phyloP scores from a whole-genome alignment of 2,888 invertebrate species.

The Ashinkailepas kermadecensis region DNA sequence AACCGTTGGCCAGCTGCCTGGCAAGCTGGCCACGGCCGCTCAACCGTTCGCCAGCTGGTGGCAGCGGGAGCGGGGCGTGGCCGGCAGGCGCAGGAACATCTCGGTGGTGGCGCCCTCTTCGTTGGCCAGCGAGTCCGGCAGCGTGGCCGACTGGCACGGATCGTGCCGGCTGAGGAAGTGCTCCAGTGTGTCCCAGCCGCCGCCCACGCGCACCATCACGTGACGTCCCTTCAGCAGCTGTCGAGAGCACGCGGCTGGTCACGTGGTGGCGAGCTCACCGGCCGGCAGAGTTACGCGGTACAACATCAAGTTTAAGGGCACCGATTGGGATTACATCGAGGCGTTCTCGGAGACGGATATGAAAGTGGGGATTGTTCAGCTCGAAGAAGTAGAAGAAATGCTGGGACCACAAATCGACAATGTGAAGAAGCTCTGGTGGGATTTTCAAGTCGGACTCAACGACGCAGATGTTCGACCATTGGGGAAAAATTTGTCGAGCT shows the following conservation, averaged over 20 bases:
- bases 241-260: background rate
- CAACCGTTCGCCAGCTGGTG: background rate
- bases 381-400: too few species aligned
- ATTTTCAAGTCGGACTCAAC: too few species aligned
- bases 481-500: too few species aligned
- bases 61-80: background rate
- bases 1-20: background rate
- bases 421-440: too few species aligned
- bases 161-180: slow-evolving; percentile 83
- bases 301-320: too few species aligned
- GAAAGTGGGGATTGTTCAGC: too few species aligned
- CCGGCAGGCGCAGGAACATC: slow-evolving; percentile 17
- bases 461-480: too few species aligned
- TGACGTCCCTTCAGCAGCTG: slow-evolving; percentile 83
- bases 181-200: slow-evolving; percentile 89
- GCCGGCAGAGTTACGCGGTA: too few species aligned
- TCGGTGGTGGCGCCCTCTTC: background rate
- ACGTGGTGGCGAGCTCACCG: too few species aligned
- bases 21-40: background rate
- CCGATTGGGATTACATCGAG: too few species aligned
- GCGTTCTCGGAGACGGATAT: too few species aligned
- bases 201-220: slow-evolving; percentile 92
- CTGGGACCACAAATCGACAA: too few species aligned
- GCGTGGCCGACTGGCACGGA: slow-evolving; percentile 56
- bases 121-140: slow-evolving; percentile 4